A percentile compares a stretch with the other conserved stretches of the same genome.
These are phyloP conservation scores for Nematopogon swammerdamellus DNA, from an alignment of 2,888 invertebrate species.

Conservation along the genomic window DNA sequence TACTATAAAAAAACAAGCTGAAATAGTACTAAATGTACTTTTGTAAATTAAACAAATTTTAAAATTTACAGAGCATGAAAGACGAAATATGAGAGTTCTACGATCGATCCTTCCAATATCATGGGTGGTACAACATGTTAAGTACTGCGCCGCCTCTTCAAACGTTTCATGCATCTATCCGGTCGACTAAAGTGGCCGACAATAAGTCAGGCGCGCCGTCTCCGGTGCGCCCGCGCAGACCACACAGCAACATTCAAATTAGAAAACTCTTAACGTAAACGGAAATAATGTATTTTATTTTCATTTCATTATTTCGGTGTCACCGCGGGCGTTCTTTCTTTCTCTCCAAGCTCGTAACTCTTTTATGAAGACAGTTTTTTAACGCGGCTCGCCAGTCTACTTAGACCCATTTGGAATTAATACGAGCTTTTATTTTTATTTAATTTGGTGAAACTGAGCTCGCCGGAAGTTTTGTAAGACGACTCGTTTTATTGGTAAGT, in stretches of 20 bases:
- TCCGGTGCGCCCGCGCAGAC: slow-evolving; percentile 20
- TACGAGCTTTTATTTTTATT: slow-evolving; percentile 44
- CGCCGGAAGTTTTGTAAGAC: slow-evolving; percentile 28
- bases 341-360: slow-evolving; percentile 42
- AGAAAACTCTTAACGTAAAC: slow-evolving; percentile 39
- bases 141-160: too few relatives aligned
- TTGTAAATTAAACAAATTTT: too few relatives aligned
- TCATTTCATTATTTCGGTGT: slow-evolving; percentile 26
- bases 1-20: too few relatives aligned
- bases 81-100: too few relatives aligned
- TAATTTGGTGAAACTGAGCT: slow-evolving; percentile 30
- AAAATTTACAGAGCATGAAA: too few relatives aligned
- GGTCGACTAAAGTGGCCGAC: too few relatives aligned
- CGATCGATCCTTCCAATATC: too few relatives aligned
- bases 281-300: slow-evolving; percentile 45
- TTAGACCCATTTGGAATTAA: slow-evolving; percentile 15
- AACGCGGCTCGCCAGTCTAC: slow-evolving; percentile 18
- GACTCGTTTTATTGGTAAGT: slow-evolving; percentile 27
- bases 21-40: too few relatives aligned
- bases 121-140: too few relatives aligned
- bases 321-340: slow-evolving; percentile 46
- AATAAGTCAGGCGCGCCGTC: background rate
- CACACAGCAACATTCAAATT: slow-evolving; percentile 45
- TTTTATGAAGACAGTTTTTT: slow-evolving; percentile 45
- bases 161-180: too few relatives aligned